A percentile compares a stretch with the other conserved stretches of the same genome.
These are phyloP conservation scores for Bombyx mandarina DNA, from an alignment of 1,140 invertebrate genomes.

Conservation along the genomic window DNA sequence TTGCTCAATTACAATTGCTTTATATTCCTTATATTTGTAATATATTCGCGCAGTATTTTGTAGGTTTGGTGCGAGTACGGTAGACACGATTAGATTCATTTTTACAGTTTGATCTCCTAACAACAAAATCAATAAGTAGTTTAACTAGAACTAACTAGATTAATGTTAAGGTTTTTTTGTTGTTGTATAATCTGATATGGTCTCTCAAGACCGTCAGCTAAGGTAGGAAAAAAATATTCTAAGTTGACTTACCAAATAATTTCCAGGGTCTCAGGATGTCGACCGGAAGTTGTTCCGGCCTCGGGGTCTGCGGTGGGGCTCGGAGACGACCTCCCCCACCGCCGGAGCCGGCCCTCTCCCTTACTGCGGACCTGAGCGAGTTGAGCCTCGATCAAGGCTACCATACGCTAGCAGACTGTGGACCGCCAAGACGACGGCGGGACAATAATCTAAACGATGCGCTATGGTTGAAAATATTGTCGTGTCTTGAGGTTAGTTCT, in stretches of 20 bases:
- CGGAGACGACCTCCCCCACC: slow-evolving; percentile 50
- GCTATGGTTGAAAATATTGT: slow-evolving; percentile 52
- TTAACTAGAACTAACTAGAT: no score
- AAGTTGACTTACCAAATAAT: not conserved
- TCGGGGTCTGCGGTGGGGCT: slow-evolving; percentile 52
- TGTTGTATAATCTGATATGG: no score
- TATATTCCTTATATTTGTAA: not conserved
- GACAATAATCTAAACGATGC: slow-evolving; percentile 52
- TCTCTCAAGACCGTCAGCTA: no score
- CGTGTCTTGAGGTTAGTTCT: slow-evolving; percentile 40
- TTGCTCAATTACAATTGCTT: not conserved
- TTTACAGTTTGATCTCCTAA: not conserved
- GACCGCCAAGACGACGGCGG: slow-evolving; percentile 40
- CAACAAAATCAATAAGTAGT: not conserved
- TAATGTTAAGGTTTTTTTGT: no score
- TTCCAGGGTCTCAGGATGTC: slow-evolving; percentile 52
- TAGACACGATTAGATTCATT: not conserved
- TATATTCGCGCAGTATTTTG: not conserved
- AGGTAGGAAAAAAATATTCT: no score
- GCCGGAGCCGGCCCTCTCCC: slow-evolving; percentile 47
- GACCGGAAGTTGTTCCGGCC: slow-evolving; percentile 52
- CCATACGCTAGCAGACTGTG: slow-evolving; percentile 77
- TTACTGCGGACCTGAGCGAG: slow-evolving; percentile 57
- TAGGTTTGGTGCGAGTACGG: not conserved
- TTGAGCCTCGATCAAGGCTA: slow-evolving; percentile 82